phyloP scores from a whole-genome alignment of 2,888 invertebrate genomes.

The Brachyptera putata region DNA sequence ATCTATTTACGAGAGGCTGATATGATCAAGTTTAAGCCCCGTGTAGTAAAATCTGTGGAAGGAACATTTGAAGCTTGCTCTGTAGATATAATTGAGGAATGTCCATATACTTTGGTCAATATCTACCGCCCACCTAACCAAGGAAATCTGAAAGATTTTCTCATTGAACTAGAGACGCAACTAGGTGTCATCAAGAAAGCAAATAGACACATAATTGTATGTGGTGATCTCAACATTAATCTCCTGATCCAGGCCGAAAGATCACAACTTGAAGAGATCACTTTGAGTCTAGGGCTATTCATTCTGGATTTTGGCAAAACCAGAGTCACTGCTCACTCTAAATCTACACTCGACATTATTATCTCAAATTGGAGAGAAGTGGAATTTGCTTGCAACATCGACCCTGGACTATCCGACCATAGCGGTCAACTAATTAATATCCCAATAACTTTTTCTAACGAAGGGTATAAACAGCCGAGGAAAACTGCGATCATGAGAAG shows the following conservation, averaged over 20 bases:
- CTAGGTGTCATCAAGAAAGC: too few species aligned
- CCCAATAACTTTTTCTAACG: not conserved
- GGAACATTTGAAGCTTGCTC: not conserved
- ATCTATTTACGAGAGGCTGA: too few species aligned
- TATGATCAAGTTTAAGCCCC: too few species aligned
- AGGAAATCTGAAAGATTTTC: not conserved
- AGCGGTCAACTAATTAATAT: not conserved
- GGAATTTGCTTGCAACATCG: not conserved
- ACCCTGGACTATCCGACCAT: conserved; percentile 7
- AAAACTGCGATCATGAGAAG: not conserved
- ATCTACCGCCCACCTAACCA: not conserved
- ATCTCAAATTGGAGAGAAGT: not conserved
- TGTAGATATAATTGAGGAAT: not conserved
- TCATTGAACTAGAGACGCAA: too few species aligned
- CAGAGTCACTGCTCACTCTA: not conserved
- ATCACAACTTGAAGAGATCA: not conserved
- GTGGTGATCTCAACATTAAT: not conserved
- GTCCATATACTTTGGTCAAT: not conserved
- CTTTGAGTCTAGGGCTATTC: too few species aligned
- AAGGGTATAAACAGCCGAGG: too few species aligned
- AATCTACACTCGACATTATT: not conserved
- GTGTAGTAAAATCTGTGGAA: not conserved
- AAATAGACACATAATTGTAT: not conserved
- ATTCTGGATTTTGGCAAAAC: too few species aligned
- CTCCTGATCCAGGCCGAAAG: not conserved